These are phyloP conservation scores for Caenorhabditis latens DNA, from an alignment of 1,140 invertebrate genomes.

Conservation along the genomic window DNA sequence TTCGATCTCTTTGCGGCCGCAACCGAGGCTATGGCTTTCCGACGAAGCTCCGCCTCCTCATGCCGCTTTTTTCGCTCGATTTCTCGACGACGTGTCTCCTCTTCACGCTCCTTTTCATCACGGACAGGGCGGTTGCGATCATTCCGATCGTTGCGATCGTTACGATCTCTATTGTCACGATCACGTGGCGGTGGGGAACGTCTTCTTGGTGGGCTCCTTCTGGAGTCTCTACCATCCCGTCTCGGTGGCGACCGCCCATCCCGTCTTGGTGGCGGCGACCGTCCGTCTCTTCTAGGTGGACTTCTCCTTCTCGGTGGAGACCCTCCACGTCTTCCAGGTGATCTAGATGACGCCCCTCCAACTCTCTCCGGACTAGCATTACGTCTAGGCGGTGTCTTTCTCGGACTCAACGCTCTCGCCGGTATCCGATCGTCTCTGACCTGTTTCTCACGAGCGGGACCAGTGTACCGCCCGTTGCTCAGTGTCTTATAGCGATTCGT, in stretches of 20 bases:
- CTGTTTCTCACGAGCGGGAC: constrained; percentile 55
- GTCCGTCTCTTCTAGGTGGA: no score
- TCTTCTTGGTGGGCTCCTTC: constrained; percentile 16
- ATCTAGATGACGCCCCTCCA: neutral
- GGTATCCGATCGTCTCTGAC: constrained; percentile 53
- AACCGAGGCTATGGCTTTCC: constrained; percentile 5
- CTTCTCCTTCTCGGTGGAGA: no score
- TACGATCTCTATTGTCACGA: neutral
- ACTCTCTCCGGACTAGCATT: constrained; percentile 8
- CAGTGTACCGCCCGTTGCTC: constrained; percentile 73
- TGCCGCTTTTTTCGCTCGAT: constrained; percentile 53
- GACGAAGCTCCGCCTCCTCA: constrained; percentile 22
- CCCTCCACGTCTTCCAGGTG: neutral
- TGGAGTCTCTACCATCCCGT: no score
- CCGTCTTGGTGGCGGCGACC: no score
- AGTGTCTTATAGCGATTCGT: constrained; percentile 71
- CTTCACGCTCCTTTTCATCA: constrained; percentile 18
- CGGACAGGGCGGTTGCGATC: neutral
- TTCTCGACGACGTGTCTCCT: constrained; percentile 44
- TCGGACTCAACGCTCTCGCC: constrained; percentile 8
- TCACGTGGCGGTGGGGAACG: constrained; percentile 17
- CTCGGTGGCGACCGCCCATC: no score
- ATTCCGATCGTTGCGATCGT: neutral
- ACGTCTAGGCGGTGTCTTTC: constrained; percentile 25
- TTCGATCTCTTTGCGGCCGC: no score